A percentile compares a stretch with the other conserved stretches of the same genome.
phyloP scores from a whole-genome alignment of 2,113 vertebrate species.

The Motacilla alba region DNA sequence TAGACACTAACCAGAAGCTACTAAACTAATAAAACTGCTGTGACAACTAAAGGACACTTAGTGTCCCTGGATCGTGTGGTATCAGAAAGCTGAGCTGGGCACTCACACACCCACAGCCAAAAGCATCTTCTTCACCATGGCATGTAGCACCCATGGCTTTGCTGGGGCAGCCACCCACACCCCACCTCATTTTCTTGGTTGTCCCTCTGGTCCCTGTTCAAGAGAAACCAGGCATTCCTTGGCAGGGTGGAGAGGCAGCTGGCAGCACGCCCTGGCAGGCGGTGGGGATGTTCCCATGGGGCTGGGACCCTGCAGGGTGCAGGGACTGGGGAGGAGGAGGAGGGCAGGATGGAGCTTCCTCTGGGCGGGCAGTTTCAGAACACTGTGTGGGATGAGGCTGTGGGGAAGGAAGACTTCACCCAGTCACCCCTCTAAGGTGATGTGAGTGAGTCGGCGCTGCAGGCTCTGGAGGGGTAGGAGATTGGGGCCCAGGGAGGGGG shows the following conservation, averaged over 20 bases:
- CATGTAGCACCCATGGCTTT: background rate
- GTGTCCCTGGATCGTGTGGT: background rate
- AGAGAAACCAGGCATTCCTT: background rate
- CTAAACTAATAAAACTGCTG: slow-evolving; percentile 40
- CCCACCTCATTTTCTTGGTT: background rate
- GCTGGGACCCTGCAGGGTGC: background rate
- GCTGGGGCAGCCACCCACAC: background rate
- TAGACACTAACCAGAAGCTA: slow-evolving; percentile 23
- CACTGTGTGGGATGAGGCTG: slow-evolving; percentile 32
- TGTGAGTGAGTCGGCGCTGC: background rate
- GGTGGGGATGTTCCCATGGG: background rate
- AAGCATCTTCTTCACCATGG: background rate
- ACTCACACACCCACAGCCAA: background rate
- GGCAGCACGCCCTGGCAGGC: background rate
- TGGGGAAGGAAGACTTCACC: slow-evolving; percentile 34
- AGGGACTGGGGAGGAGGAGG: background rate
- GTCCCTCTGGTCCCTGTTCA: background rate
- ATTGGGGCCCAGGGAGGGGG: background rate
- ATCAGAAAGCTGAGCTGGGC: background rate
- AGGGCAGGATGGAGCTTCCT: slow-evolving; percentile 32
- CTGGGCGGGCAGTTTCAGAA: slow-evolving; percentile 33
- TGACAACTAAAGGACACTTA: background rate
- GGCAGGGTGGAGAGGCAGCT: background rate
- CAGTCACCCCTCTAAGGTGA: background rate
- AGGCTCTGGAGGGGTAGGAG: slow-evolving; percentile 48